Evolutionary conservation across 2,797 vertebrate genomes (phyloP), one percentile per base, ranked within the genome.

Genomic region (Knipowitschia caucasica): DNA sequence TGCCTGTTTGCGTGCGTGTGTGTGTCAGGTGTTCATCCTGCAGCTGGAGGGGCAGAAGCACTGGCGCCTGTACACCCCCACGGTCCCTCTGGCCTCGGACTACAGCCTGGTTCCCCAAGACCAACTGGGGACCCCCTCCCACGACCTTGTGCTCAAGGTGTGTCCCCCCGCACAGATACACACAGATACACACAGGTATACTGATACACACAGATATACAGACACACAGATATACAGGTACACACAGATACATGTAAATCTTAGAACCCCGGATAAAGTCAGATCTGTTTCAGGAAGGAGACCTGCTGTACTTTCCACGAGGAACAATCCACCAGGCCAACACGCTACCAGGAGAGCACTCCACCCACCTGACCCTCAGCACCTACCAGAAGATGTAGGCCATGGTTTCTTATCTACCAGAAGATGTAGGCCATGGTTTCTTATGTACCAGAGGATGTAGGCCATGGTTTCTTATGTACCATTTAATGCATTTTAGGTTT

Each of bases 241-340:
- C 2, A 31, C 4, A 12, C 9, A 31, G 3, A 12, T 31, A 12
- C 4, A 31, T 1, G 8, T 9, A 12, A 10, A 3, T 31, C 30
- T 31, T 31, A 31, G n/a, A 34, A 34, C 7, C 1, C 12, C 7
- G 14, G 35, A 20, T 20, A 18, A 39, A 39, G 21, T 10, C 14
- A 11, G 36, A 10, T 46, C 43, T 7, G 14, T 54, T 67, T 40
- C 71, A 98, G 95, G 86, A 92, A 0, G 94, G 94, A 51, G 94
- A 96, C 69, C 75, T 97, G 10, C 46, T 98, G 14, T 98, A 98
- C 84, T 94, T 98, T 26, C 95, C 95, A 55, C 88, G 95, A 86
- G 95, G 95, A 56, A 95, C 93, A 14, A 92, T 98, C 71, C 95
- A 98, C 75, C 93, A 97, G 62, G 95, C 94, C 10, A 89, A 90